Conservation (phyloP, 2,888 invertebrate species). For the Xanthostigma xanthostigma region DNA sequence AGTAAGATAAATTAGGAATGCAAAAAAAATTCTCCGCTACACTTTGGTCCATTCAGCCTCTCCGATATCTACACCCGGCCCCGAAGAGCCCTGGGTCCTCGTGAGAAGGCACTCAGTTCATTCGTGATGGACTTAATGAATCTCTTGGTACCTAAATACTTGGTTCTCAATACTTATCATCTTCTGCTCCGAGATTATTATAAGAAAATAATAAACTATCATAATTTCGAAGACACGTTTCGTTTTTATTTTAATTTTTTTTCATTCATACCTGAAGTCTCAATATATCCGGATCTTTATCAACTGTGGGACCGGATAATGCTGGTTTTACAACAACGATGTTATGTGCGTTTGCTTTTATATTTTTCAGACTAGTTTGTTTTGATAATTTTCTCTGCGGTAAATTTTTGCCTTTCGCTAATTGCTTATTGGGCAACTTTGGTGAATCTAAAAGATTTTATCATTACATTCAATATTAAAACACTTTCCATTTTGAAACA, state of each 20-base stretch:
- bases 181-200: background rate
- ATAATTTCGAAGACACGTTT: background rate
- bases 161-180: too few species aligned
- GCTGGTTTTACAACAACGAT: constrained; percentile 70
- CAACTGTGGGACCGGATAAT: constrained; percentile 38
- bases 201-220: background rate
- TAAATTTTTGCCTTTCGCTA: constrained; percentile 20
- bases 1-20: too few species aligned
- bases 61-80: too few species aligned
- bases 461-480: background rate
- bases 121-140: too few species aligned
- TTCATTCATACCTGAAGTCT: constrained; percentile 39
- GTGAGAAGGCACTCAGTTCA: too few species aligned
- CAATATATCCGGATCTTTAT: constrained; percentile 61
- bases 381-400: constrained; percentile 22
- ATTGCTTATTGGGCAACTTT: constrained; percentile 51
- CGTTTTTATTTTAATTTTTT: background rate
- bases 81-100: too few species aligned
- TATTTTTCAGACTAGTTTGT: constrained; percentile 23
- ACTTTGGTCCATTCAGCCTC: too few species aligned
- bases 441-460: constrained; percentile 51
- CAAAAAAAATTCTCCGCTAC: too few species aligned
- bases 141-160: too few species aligned
- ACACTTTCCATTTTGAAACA: background rate
- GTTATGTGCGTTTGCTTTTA: constrained; percentile 43